Evolutionary conservation across 2,113 vertebrate species (phyloP).

Genomic region (Hucho hucho): DNA sequence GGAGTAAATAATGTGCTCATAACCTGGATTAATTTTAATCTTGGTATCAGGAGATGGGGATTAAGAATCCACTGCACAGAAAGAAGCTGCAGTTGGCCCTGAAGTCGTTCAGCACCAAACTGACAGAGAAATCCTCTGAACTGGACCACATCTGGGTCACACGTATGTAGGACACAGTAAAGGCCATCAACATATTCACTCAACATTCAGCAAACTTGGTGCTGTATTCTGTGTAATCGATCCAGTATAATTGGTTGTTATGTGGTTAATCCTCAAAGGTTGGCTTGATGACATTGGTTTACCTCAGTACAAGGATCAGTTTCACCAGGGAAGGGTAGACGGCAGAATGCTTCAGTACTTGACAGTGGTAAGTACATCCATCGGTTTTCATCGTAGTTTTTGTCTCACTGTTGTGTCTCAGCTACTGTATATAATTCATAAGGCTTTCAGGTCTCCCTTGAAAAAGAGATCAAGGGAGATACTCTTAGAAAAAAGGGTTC

Average conservation of each 20-base stretch:
- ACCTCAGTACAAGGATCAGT: conserved; percentile 98
- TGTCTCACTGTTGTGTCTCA: too few relatives aligned
- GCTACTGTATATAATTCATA: too few relatives aligned
- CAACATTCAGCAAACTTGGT: too few relatives aligned
- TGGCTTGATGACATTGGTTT: conserved; percentile 89
- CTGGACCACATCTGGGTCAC: conserved; percentile 95
- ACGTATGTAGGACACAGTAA: conserved; percentile 73
- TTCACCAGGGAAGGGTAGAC: conserved; percentile 90
- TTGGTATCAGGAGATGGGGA: conserved; percentile 82
- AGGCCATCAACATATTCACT: neutral
- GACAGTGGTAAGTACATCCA: conserved; percentile 84
- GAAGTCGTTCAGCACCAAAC: conserved; percentile 79
- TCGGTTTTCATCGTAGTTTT: too few relatives aligned
- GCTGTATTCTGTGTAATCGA: too few relatives aligned
- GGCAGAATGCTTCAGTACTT: conserved; percentile 94
- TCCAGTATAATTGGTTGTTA: neutral
- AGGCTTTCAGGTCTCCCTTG: too few relatives aligned
- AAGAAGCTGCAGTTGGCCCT: conserved; percentile 92
- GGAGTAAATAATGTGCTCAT: neutral
- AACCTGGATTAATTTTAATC: neutral
- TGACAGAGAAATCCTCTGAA: conserved; percentile 84
- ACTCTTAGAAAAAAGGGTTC: too few relatives aligned
- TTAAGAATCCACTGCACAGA: conserved; percentile 92
- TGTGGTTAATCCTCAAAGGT: neutral
- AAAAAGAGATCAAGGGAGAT: too few relatives aligned